Evolutionary conservation across 2,888 invertebrate genomes (phyloP).

Genomic region (Drosophila trichaetosa): DNA sequence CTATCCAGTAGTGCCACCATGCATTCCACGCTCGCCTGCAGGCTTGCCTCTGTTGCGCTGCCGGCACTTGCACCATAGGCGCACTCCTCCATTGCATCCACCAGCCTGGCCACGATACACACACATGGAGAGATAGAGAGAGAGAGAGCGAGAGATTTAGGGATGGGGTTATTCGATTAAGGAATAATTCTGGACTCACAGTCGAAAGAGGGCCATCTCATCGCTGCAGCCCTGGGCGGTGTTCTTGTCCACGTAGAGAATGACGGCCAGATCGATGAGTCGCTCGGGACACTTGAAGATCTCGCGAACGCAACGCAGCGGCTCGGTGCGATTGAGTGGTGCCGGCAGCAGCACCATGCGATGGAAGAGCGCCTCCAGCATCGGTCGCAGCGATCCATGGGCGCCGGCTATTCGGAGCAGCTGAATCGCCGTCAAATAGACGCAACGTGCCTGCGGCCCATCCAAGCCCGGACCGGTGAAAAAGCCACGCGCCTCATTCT

Average conservation of each 20-base stretch:
- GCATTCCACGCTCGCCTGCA: conserved; percentile 93
- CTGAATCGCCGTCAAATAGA: conserved; percentile 94
- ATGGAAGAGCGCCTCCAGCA: conserved; percentile 96
- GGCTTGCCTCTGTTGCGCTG: conserved; percentile 90
- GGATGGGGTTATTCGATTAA: not conserved
- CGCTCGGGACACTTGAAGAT: conserved; percentile 89
- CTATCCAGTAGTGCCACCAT: conserved; percentile 93
- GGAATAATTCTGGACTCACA: conserved; percentile 85
- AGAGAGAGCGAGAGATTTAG: not conserved
- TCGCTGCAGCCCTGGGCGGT: conserved; percentile 89
- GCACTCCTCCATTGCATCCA: conserved; percentile 97
- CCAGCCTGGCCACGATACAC: conserved; percentile 87
- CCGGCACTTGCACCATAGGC: conserved; percentile 89
- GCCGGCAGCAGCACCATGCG: conserved; percentile 96
- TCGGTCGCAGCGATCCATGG: conserved; percentile 94
- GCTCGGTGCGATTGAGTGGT: conserved; percentile 93
- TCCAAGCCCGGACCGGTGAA: conserved; percentile 87
- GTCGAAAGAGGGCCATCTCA: conserved; percentile 92
- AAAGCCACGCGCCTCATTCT: conserved; percentile 85
- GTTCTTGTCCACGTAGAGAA: conserved; percentile 88
- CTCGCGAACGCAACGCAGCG: conserved; percentile 93
- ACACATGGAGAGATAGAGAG: not conserved
- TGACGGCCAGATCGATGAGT: conserved; percentile 88
- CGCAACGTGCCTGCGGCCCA: conserved; percentile 94
- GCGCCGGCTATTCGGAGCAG: conserved; percentile 94